Base-by-base conservation (phyloP, 1,140 invertebrate genomes). In the Hypsibius dujardini region DNA sequence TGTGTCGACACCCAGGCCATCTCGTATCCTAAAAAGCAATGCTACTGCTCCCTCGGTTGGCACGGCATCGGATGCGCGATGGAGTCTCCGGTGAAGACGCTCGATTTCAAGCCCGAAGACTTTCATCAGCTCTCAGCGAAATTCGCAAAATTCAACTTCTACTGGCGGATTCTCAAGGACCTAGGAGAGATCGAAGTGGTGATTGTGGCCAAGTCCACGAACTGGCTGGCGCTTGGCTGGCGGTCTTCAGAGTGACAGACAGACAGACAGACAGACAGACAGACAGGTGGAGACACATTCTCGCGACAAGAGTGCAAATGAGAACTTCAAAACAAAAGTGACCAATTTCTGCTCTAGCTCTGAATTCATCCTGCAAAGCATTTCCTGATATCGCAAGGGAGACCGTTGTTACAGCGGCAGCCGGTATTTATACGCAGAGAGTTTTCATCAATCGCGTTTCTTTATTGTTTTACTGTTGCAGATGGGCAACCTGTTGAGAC, bases 1-100 rank as follows among this genome's bases (percentile, higher is more conserved):
- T 95, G 92, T 77, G 81, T 91, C 14, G 86, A 91, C 77, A 81
- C 88, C 14, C 83, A 86, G 47, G 85, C 89, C 1, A 90, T 88
- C 0, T 87, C 87, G 3, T 82, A 87, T 45, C 91, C 92, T 0
- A 85, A 84, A 46, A 86, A 85, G 74, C 87, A 90, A 75, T 96
- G 92, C 78, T 95, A 90, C 78, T 96, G 92, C 77, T 85, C 89
- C 73, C 81, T 84, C 42, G 90, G 91, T 15, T 92, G 88, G 85
- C 91, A 88, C 77, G 81, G 82, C 7, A 72, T 73, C 46, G 74
- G 75, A 7, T 84, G 82, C 74, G 72, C 77, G 70, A 77, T 76
- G 75, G 74, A 67, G 40, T 67, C 40, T 15, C 40, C 62, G 1
- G 81, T 87, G 12, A 42, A 12, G 62, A 42, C 12, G 3, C 82